phyloP scores from a whole-genome alignment of 2,797 vertebrate species.

The Buphagus erythrorhynchus region DNA sequence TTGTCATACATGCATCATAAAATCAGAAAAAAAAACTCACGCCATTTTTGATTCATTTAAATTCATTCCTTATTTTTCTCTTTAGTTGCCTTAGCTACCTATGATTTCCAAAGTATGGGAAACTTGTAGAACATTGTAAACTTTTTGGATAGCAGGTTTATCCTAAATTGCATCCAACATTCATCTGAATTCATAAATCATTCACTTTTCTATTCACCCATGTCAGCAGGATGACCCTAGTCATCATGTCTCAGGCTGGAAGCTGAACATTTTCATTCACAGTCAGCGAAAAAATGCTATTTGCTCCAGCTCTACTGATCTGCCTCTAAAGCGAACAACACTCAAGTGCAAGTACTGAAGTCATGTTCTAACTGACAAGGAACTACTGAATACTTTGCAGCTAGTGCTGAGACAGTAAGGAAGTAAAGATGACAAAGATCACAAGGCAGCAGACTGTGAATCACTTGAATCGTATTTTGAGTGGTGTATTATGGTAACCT shows the following conservation, averaged over 20 bases:
- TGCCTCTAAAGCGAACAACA: background rate
- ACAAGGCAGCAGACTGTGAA: conserved; percentile 73
- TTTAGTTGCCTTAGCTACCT: background rate
- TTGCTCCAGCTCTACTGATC: background rate
- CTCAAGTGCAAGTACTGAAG: background rate
- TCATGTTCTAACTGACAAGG: background rate
- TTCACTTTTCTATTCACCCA: background rate
- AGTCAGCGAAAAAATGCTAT: background rate
- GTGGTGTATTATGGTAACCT: conserved; percentile 76
- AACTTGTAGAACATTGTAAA: background rate
- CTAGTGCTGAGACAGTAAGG: background rate
- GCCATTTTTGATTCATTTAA: background rate
- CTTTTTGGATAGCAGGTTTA: background rate
- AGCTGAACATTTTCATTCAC: background rate
- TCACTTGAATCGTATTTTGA: conserved; percentile 79
- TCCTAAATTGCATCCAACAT: background rate
- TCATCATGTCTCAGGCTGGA: background rate
- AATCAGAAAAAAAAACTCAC: background rate
- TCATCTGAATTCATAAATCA: background rate
- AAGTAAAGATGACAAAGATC: conserved; percentile 68
- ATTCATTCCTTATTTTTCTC: background rate
- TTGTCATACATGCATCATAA: background rate
- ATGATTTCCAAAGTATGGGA: background rate
- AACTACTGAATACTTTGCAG: background rate
- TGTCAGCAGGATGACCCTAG: background rate